These are phyloP conservation scores for Cryptocephalus moraei DNA, from an alignment of 2,888 invertebrate genomes.

Conservation along the genomic window DNA sequence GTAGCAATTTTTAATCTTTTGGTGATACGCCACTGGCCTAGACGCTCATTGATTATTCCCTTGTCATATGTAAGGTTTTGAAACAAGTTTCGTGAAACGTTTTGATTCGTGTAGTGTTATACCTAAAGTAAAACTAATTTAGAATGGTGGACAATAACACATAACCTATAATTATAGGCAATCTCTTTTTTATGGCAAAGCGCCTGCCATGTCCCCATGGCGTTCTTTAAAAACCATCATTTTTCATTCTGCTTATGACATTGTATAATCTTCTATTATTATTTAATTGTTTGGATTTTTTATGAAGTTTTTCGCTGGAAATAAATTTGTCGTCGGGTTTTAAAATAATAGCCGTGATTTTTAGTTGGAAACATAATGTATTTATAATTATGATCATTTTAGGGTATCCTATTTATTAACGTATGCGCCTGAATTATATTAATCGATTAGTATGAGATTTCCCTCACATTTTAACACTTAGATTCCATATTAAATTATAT, in stretches of 20 bases:
- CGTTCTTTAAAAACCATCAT: constrained; percentile 28
- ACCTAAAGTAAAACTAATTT: constrained; percentile 35
- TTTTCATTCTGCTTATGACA: constrained; percentile 24
- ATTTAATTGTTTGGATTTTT: too few species aligned
- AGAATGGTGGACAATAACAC: constrained; percentile 31
- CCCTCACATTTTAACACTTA: too few species aligned
- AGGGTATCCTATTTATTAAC: too few species aligned
- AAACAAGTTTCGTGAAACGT: constrained; percentile 25
- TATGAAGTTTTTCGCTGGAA: too few species aligned
- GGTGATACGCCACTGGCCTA: constrained; percentile 6
- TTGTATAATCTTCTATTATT: constrained; percentile 17
- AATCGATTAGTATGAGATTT: too few species aligned
- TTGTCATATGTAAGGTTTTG: constrained; percentile 23
- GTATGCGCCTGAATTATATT: background rate
- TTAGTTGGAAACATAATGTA: too few species aligned
- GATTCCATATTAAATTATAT: too few species aligned
- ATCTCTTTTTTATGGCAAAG: constrained; percentile 32
- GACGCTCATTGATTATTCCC: constrained; percentile 14
- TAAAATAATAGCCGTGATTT: too few species aligned
- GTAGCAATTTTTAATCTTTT: too few species aligned
- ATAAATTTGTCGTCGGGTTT: too few species aligned
- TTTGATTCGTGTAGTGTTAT: constrained; percentile 26
- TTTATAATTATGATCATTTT: too few species aligned
- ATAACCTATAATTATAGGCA: constrained; percentile 36
- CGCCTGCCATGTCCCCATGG: constrained; percentile 22